Conservation (phyloP, 2,888 invertebrate species). For the Coremacera marginata region DNA sequence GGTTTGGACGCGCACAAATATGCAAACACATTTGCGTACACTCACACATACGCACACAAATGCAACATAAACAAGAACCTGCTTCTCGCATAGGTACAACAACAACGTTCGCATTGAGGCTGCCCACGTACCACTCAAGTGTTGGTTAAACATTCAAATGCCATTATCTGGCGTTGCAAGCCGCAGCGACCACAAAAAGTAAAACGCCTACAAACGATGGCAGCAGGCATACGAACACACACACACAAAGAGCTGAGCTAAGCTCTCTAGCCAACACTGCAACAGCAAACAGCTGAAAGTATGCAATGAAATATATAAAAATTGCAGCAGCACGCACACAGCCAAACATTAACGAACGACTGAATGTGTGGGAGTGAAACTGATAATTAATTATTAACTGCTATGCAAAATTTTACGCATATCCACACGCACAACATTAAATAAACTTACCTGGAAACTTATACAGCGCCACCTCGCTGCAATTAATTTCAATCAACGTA, state of each 20-base stretch:
- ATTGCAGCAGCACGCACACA: neutral
- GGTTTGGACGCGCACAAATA: slow-evolving; percentile 4
- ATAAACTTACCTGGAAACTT: slow-evolving; percentile 69
- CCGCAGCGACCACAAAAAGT: slow-evolving; percentile 38
- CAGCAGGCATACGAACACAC: slow-evolving; percentile 25
- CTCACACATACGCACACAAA: neutral
- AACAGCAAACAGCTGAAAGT: slow-evolving; percentile 21
- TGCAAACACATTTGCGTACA: neutral
- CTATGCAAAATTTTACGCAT: slow-evolving; percentile 12
- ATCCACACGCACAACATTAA: neutral
- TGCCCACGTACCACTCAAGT: slow-evolving; percentile 11
- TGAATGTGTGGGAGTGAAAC: neutral
- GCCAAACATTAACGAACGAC: neutral
- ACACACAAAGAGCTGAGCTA: neutral
- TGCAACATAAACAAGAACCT: neutral
- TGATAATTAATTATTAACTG: slow-evolving; percentile 29
- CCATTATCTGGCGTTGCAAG: slow-evolving; percentile 42
- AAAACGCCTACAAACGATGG: slow-evolving; percentile 23
- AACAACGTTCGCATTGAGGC: slow-evolving; percentile 8
- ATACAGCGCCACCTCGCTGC: slow-evolving; percentile 69
- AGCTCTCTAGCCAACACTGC: neutral
- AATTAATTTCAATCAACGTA: slow-evolving; percentile 69
- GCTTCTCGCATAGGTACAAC: slow-evolving; percentile 1
- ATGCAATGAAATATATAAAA: neutral
- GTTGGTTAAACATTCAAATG: slow-evolving; percentile 45